A percentile compares a stretch with the other conserved stretches of the same genome.
Conservation (phyloP, 35 echinoderm and acorn worm species). For the Anneissia japonica region DNA sequence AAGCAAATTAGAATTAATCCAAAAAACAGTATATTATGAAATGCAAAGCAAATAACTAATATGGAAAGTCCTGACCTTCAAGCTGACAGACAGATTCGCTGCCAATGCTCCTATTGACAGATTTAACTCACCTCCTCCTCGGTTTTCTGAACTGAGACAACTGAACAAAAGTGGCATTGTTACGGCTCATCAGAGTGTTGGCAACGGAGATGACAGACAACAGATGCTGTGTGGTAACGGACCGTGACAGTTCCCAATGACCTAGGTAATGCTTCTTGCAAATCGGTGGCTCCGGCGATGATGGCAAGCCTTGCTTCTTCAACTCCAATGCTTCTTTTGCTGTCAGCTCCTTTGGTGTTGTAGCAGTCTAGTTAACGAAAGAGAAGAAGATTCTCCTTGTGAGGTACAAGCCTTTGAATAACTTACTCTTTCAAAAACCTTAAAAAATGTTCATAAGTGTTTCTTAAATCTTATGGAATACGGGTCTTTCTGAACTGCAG, state of each 20-base stretch:
- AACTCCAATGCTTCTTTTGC: conserved; percentile 87
- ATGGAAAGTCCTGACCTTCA: too few species aligned
- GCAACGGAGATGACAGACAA: conserved; percentile 90
- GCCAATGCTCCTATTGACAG: too few species aligned
- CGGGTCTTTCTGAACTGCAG: too few species aligned
- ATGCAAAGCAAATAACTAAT: too few species aligned
- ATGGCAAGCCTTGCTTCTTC: conserved; percentile 55
- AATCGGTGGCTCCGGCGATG: neutral
- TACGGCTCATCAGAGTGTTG: conserved; percentile 95
- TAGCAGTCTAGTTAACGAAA: neutral
- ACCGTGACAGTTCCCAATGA: conserved; percentile 86
- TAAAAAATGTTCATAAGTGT: too few species aligned
- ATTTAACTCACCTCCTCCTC: conserved; percentile 71
- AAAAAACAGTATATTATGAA: too few species aligned
- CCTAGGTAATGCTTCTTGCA: conserved; percentile 47
- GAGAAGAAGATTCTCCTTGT: too few species aligned
- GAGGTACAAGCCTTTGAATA: too few species aligned
- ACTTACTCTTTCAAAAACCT: too few species aligned
- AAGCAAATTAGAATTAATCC: too few species aligned
- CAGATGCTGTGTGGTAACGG: conserved; percentile 82
- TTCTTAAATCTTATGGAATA: too few species aligned
- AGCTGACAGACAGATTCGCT: too few species aligned
- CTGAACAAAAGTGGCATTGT: conserved; percentile 97
- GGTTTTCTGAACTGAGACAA: conserved; percentile 70
- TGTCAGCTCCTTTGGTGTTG: conserved; percentile 39